These are phyloP conservation scores for Mormyrus lacerda DNA, from an alignment of 2,113 vertebrate species.

Conservation along the genomic window DNA sequence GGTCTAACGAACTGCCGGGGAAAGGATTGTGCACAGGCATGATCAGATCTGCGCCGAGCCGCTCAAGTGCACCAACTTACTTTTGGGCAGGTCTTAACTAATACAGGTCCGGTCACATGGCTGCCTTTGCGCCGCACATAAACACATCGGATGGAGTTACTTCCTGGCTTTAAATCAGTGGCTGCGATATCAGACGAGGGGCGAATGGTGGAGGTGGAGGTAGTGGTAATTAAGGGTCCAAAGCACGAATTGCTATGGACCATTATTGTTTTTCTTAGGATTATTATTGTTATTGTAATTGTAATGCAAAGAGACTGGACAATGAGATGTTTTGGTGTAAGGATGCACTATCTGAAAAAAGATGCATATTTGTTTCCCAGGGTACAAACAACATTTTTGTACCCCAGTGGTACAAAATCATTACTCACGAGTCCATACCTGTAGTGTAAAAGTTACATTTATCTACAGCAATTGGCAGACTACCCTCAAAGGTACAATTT, in stretches of 20 bases:
- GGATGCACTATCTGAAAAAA: neutral
- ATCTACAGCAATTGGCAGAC: neutral
- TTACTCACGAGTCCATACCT: neutral
- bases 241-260: too few relatives aligned
- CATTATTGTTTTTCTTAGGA: too few relatives aligned
- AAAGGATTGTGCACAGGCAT: slow-evolving; percentile 14
- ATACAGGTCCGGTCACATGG: slow-evolving; percentile 18
- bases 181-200: neutral
- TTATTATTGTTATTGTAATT: neutral
- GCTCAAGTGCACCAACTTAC: slow-evolving; percentile 4
- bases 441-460: neutral
- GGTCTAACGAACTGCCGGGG: slow-evolving; percentile 2
- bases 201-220: neutral
- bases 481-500: neutral
- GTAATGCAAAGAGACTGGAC: neutral
- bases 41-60: neutral
- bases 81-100: slow-evolving; percentile 11
- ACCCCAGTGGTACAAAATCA: neutral
- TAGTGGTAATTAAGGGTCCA: neutral
- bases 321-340: neutral
- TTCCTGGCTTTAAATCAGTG: neutral
- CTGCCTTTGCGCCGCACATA: neutral
- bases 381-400: neutral
- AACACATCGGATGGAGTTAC: neutral
- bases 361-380: neutral